phyloP scores from a whole-genome alignment of 2,888 invertebrate genomes.

The Eudasyphora cyanicolor region DNA sequence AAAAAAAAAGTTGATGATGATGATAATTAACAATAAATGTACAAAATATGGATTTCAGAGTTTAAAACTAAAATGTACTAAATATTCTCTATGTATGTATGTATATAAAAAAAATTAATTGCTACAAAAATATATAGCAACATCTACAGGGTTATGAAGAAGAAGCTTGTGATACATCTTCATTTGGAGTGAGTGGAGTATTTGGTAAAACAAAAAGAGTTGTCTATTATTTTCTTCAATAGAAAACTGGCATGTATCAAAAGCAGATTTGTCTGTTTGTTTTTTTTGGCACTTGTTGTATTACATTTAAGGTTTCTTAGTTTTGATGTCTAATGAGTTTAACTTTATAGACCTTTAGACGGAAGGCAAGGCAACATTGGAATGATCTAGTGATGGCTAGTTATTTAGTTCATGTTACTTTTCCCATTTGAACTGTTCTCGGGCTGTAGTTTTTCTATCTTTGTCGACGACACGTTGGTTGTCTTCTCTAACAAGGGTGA shows the following conservation, averaged over 20 bases:
- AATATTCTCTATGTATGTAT: constrained; percentile 3
- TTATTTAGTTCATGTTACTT: constrained; percentile 38
- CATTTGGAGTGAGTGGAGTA: background rate
- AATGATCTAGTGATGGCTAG: background rate
- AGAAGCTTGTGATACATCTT: background rate
- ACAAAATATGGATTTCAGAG: background rate
- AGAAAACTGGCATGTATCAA: background rate
- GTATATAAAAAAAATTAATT: background rate
- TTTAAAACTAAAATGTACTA: background rate
- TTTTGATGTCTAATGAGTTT: background rate
- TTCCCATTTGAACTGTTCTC: constrained; percentile 44
- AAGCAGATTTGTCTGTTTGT: background rate
- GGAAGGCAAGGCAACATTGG: background rate
- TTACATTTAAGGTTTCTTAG: background rate
- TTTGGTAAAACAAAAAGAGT: background rate
- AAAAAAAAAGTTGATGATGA: background rate
- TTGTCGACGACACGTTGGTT: constrained; percentile 6
- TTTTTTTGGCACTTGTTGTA: background rate
- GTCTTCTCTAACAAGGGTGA: constrained; percentile 72
- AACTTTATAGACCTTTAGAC: background rate
- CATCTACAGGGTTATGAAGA: background rate
- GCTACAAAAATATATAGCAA: background rate
- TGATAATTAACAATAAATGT: constrained; percentile 7
- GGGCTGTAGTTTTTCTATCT: constrained; percentile 39
- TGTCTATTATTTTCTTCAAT: background rate